Percentiles rank a stretch among this genome's conserved stretches.
Conservation (phyloP, 1,140 invertebrate species). For the Heliconius hermathena region DNA sequence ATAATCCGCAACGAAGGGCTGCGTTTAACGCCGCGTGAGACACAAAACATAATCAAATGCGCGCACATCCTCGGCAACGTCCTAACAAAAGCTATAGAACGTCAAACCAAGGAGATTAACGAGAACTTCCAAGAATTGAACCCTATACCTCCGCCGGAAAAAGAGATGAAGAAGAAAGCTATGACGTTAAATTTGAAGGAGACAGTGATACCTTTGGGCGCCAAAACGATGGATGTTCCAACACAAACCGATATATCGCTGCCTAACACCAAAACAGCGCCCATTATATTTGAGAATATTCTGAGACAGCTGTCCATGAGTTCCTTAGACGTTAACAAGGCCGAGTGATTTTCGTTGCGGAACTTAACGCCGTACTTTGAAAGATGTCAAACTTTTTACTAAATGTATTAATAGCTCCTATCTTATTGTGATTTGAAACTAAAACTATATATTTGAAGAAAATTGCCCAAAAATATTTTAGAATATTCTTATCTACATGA, state of each 20-base stretch:
- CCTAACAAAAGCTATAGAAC: constrained; percentile 65
- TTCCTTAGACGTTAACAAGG: constrained; percentile 49
- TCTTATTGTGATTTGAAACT: too few species aligned
- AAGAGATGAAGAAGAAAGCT: constrained; percentile 58
- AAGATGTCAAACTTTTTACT: background rate
- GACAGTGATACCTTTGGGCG: constrained; percentile 56
- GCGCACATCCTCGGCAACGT: constrained; percentile 70
- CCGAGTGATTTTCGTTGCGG: background rate
- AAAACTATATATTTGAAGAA: too few species aligned
- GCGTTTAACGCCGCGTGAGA: constrained; percentile 65
- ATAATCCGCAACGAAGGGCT: constrained; percentile 70
- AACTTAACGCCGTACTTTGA: background rate
- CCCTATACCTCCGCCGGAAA: constrained; percentile 41
- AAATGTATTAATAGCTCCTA: too few species aligned
- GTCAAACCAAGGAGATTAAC: constrained; percentile 46
- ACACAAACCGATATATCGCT: constrained; percentile 75
- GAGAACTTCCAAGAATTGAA: constrained; percentile 50
- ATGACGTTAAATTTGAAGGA: constrained; percentile 66
- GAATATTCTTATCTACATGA: too few species aligned
- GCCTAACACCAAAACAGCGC: constrained; percentile 74
- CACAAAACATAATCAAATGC: constrained; percentile 73
- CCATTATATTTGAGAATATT: constrained; percentile 75
- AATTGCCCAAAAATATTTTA: too few species aligned
- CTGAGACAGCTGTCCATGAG: constrained; percentile 67
- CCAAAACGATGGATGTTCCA: constrained; percentile 61